Evolutionary conservation across 2,113 vertebrate genomes (phyloP).

Genomic region (Cyanistes caeruleus): DNA sequence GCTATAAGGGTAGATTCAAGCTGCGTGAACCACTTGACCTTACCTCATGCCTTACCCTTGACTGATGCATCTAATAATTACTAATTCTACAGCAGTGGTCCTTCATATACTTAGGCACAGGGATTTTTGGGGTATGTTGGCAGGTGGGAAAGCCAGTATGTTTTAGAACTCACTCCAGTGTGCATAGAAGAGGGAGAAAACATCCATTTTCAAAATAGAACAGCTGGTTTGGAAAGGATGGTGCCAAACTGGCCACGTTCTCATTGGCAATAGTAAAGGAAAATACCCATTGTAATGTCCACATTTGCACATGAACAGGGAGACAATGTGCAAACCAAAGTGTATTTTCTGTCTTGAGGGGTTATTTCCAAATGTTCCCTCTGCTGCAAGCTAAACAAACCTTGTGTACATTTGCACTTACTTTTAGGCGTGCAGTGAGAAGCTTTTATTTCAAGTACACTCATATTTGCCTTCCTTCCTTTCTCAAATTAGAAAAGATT

Average conservation of each 20-base stretch:
- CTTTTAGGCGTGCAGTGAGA: conserved; percentile 20
- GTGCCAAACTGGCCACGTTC: not conserved
- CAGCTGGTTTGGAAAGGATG: not conserved
- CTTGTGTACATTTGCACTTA: conserved; percentile 42
- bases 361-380: not conserved
- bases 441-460: conserved; percentile 29
- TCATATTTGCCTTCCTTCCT: conserved; percentile 4
- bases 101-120: not conserved
- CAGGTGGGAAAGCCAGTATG: fast-evolving
- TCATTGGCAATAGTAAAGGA: conserved; percentile 11
- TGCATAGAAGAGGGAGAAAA: not conserved
- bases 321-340: conserved; percentile 38
- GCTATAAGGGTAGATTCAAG: not conserved
- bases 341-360: conserved; percentile 55
- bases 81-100: not conserved
- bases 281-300: conserved; percentile 8
- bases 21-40: not conserved
- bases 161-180: not conserved
- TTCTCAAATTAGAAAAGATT: conserved; percentile 54
- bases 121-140: not conserved
- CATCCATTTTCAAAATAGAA: not conserved
- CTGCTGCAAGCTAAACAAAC: conserved; percentile 38
- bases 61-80: not conserved
- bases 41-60: not conserved
- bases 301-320: conserved; percentile 10